Evolutionary conservation across 2,888 invertebrate species (phyloP).

Genomic region (Heteromurus nitidus): DNA sequence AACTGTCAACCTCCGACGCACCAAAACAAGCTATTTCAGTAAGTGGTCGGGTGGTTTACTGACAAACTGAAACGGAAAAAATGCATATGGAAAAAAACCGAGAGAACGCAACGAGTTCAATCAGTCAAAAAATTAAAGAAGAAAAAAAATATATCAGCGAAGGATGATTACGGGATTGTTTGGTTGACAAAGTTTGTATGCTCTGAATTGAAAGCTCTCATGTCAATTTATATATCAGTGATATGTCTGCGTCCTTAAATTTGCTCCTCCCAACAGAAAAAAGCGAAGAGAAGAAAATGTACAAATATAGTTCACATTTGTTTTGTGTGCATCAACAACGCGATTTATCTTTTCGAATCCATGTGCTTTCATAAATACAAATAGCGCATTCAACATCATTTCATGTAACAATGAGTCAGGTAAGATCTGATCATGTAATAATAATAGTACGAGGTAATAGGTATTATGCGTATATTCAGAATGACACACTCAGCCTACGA

Average conservation of each 20-base stretch:
- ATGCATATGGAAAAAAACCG: not conserved
- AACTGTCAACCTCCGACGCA: constrained; percentile 3
- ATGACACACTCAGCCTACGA: not conserved
- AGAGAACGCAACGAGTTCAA: not conserved
- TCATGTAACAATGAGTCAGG: no score
- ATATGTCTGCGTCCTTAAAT: constrained; percentile 48
- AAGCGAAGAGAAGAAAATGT: constrained; percentile 29
- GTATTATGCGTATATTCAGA: not conserved
- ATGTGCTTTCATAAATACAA: constrained; percentile 19
- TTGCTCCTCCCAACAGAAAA: constrained; percentile 58
- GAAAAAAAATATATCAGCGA: not conserved
- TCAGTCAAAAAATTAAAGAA: not conserved
- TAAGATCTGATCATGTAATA: constrained; percentile 17
- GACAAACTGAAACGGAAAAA: not conserved
- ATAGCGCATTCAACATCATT: constrained; percentile 10
- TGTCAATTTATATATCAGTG: constrained; percentile 54
- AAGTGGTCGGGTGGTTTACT: constrained; percentile 37
- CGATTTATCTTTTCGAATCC: constrained; percentile 10
- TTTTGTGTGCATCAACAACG: not conserved
- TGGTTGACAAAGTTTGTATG: constrained; percentile 49
- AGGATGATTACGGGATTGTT: not conserved
- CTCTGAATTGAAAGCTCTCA: constrained; percentile 41
- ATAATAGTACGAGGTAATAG: not conserved
- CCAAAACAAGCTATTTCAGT: constrained; percentile 39
- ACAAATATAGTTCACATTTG: constrained; percentile 28